Conservation (phyloP, 1,140 invertebrate species). For the Drosophila trapezifrons region DNA sequence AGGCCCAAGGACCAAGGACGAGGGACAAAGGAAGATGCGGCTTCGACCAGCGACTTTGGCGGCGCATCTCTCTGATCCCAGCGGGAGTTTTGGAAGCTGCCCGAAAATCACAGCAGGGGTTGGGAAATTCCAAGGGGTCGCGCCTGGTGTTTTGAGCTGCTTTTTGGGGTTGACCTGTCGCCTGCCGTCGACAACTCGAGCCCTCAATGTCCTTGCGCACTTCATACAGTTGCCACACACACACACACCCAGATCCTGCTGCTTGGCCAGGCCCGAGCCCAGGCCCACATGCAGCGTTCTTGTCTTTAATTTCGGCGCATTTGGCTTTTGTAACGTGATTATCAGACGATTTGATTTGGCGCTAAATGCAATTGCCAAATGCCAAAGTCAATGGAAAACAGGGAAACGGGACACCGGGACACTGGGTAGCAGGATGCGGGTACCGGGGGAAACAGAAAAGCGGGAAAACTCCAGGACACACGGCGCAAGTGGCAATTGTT, state of each 20-base stretch:
- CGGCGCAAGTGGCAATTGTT: conserved; percentile 18
- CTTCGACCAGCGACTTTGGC: conserved; percentile 35
- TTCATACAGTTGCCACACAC: conserved; percentile 21
- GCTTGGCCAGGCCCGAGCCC: background rate
- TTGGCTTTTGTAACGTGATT: conserved; percentile 84
- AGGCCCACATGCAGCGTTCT: conserved; percentile 64
- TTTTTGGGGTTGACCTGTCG: conserved; percentile 55
- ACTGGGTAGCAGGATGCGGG: too few relatives aligned
- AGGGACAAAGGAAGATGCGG: conserved; percentile 16
- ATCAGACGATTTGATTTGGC: conserved; percentile 84
- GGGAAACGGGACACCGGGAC: conserved; percentile 4
- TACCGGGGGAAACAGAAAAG: background rate
- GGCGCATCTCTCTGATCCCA: conserved; percentile 79
- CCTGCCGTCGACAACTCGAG: conserved; percentile 39
- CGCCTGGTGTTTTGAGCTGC: conserved; percentile 57
- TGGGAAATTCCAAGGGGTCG: conserved; percentile 24
- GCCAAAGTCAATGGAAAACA: conserved; percentile 65
- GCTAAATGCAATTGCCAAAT: conserved; percentile 83
- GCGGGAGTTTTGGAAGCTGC: conserved; percentile 66
- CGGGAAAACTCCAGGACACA: background rate
- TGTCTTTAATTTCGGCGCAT: conserved; percentile 78
- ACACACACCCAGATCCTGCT: conserved; percentile 22
- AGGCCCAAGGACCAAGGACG: conserved; percentile 7
- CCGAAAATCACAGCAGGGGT: conserved; percentile 76
- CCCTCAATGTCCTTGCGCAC: conserved; percentile 25